Evolutionary conservation across 1,140 invertebrate genomes (phyloP).

Genomic region (Pogonomyrmex californicus): DNA sequence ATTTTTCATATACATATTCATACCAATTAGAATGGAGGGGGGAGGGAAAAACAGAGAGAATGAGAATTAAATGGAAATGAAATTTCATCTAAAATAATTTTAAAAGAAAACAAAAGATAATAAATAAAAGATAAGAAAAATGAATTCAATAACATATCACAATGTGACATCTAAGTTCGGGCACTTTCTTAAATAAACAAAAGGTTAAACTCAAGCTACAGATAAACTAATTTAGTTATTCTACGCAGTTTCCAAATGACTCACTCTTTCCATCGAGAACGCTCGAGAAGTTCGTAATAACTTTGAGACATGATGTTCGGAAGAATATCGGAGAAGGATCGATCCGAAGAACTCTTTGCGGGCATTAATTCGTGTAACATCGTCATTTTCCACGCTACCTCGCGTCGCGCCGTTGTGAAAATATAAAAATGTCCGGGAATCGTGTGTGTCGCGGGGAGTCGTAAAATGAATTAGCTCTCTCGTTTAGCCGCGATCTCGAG

Average conservation of each 20-base stretch:
- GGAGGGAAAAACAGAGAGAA: background rate
- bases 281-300: background rate
- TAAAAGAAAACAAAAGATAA: background rate
- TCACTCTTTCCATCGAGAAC: background rate
- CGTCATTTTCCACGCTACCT: background rate
- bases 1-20: background rate
- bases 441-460: background rate
- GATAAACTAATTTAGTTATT: background rate
- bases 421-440: background rate
- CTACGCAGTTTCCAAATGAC: conserved; percentile 27
- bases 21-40: too few relatives aligned
- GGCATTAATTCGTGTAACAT: conserved; percentile 16
- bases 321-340: background rate
- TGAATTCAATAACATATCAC: background rate
- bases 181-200: conserved; percentile 4
- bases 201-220: background rate
- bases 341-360: background rate
- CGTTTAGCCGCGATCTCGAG: conserved; percentile 36
- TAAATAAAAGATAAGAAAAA: background rate
- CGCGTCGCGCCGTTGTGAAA: background rate
- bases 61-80: background rate
- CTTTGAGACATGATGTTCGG: background rate
- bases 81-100: background rate
- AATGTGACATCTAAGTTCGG: background rate
- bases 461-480: conserved; percentile 14